Base-by-base conservation (phyloP, 2,797 vertebrate genomes). In the Lagorchestes hirsutus region DNA sequence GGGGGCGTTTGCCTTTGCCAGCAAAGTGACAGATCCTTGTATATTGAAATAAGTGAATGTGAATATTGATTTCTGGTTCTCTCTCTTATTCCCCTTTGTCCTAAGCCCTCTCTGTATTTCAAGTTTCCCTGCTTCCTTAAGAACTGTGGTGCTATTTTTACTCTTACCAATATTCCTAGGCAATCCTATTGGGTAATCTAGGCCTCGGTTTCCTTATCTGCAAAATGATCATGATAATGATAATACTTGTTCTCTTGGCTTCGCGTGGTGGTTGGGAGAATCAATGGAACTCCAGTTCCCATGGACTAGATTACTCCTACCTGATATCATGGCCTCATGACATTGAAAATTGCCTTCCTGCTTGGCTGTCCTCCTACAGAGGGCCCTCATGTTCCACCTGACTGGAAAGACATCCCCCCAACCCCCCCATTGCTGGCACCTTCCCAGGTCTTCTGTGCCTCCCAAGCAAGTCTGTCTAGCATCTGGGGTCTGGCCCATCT, bases 401-500 rank as follows among this genome's bases (percentile, higher is more conserved):
- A 82, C 74, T 82, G 22, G 40, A 82, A 46, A 46, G 40, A 82
- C 40, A 82, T 46, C 6, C 74, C 46, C 40, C n/a, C 62, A 1
- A 14, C 29, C 12, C n/a, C 34, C 8, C 40, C 40, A 82, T 82
- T 82, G 74, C 74, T 82, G 74, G 74, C 74, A 82, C 40, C 40
- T 82, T 82, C 74, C 74, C 74, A 82, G 74, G 46, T 82, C 40
- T 82, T 82, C 74, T 82, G 40, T 82, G 74, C 74, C 74, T 82
- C 74, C 74, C 22, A 46, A 82, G 74, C 40, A 82, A 46, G 74
- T 46, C 40, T 82, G 74, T 82, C 74, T 82, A 82, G 40, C 40
- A 82, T 82, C 74, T 82, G 74, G 67, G 74, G 74, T 82, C 74
- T 82, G 74, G 74, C n/a, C 74, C 74, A 82, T 82, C 74, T 82